phyloP scores from a whole-genome alignment of 2,113 vertebrate genomes.

The Varanus salvator region DNA sequence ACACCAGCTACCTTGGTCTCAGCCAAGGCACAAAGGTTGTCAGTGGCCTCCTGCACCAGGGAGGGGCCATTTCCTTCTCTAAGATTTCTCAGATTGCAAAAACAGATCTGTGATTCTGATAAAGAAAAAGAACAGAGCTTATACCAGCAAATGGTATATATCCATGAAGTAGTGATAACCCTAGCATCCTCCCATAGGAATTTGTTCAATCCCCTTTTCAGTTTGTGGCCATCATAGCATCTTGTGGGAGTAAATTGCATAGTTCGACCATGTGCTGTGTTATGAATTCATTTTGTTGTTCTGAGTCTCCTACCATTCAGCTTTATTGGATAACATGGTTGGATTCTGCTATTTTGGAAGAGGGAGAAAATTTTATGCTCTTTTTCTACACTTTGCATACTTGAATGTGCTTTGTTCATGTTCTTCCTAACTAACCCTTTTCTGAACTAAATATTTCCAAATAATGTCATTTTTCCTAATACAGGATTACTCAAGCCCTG shows the following conservation, averaged over 20 bases:
- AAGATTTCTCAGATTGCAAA: constrained; percentile 30
- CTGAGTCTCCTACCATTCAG: too few species aligned
- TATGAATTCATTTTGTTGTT: too few species aligned
- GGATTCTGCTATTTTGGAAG: too few species aligned
- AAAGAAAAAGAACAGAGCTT: neutral
- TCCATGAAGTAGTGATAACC: neutral
- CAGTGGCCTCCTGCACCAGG: neutral
- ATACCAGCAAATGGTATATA: neutral
- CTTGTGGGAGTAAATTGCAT: too few species aligned
- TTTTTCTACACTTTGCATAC: too few species aligned
- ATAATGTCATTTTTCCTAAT: neutral
- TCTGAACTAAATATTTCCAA: neutral
- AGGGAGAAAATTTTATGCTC: too few species aligned
- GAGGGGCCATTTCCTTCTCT: constrained; percentile 13
- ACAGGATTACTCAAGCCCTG: neutral
- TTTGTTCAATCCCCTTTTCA: neutral
- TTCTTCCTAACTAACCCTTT: neutral
- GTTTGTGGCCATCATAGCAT: too few species aligned
- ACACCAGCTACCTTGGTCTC: constrained; percentile 18
- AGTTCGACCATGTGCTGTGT: too few species aligned
- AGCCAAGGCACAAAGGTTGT: constrained; percentile 11
- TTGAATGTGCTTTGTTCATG: too few species aligned
- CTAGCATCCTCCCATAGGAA: too few species aligned
- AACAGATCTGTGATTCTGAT: constrained; percentile 22
- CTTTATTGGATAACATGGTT: too few species aligned